These are phyloP conservation scores for Cololabis saira DNA, from an alignment of 2,113 vertebrate species.

Conservation along the genomic window DNA sequence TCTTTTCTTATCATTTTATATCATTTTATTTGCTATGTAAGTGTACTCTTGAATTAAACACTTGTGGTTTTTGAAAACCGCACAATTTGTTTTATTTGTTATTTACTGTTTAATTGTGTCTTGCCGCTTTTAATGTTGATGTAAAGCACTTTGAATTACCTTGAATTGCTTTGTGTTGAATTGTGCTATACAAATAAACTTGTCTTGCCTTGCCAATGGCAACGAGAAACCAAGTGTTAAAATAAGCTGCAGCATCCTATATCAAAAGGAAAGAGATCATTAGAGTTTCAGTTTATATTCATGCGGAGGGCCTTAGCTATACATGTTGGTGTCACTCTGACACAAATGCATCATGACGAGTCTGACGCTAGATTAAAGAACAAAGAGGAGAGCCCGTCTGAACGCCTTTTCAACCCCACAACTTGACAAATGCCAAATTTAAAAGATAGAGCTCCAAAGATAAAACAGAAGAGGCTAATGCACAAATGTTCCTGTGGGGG, in stretches of 20 bases:
- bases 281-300: slow-evolving; percentile 44
- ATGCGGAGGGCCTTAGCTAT: slow-evolving; percentile 43
- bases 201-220: no score
- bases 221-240: background rate
- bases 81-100: no score
- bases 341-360: slow-evolving; percentile 56
- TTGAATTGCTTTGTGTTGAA: no score
- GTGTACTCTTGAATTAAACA: no score
- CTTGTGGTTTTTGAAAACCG: no score
- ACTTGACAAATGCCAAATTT: slow-evolving; percentile 69
- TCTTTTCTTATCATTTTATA: no score
- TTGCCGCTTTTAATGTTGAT: no score
- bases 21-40: no score
- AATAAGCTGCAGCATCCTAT: slow-evolving; percentile 7
- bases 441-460: slow-evolving; percentile 54
- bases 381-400: slow-evolving; percentile 51
- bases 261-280: slow-evolving; percentile 21
- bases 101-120: no score
- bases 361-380: slow-evolving; percentile 56
- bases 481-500: slow-evolving; percentile 31
- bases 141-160: no score
- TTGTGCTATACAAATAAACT: no score
- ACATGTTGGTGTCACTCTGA: slow-evolving; percentile 47
- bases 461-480: slow-evolving; percentile 46
- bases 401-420: slow-evolving; percentile 59